Base-by-base conservation (phyloP, 1,140 invertebrate genomes). In the Neomicropteryx cornuta region DNA sequence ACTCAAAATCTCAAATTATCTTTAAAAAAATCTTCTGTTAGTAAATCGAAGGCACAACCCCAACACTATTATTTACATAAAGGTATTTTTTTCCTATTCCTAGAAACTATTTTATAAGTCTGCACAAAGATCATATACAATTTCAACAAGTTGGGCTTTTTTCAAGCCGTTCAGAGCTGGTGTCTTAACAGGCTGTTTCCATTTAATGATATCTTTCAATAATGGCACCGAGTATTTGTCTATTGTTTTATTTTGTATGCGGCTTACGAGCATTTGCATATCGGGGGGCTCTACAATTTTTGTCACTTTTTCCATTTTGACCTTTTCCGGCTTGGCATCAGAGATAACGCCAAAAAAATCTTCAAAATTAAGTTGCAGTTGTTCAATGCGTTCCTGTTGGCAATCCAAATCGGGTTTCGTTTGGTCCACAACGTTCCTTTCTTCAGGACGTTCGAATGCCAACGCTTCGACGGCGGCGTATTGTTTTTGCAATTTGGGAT, bases 381-480 rank as follows among this genome's bases (percentile, higher is more conserved):
- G 1, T 14, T 36, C 34, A 5, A 47, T 11, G n/a, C 43, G 37
- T 2, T 38, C 20, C 19, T 23, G 24, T 19, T 45, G 46, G 4
- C 13, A 18, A 1, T 45, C 43, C 4, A 37, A 11, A 33, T 47
- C 37, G 5, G 46, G 46, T n/a, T 32, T 13, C 14, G 46, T 47
- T 8, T 33, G 18, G 23, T 47, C 46, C 3, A 34, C 33, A 10
- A 37, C 19, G 31, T 29, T 17, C 32, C 28, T 21, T 5, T 33
- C 40, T 18, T 30, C 23, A 3, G 10, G n/a, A 38, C 42, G 39
- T 4, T 43, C 29, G 2, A 47, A 33, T 11, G 46, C 46, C 11
- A 47, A 38, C 2, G 46, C 40, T 39, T 47, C 46, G 11, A 47
- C 40, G 14, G 43, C 42, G 24, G 31, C 39, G 18, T 47, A 40